Evolutionary conservation across 1,140 invertebrate genomes (phyloP).

Genomic region (Rhysida immarginata): DNA sequence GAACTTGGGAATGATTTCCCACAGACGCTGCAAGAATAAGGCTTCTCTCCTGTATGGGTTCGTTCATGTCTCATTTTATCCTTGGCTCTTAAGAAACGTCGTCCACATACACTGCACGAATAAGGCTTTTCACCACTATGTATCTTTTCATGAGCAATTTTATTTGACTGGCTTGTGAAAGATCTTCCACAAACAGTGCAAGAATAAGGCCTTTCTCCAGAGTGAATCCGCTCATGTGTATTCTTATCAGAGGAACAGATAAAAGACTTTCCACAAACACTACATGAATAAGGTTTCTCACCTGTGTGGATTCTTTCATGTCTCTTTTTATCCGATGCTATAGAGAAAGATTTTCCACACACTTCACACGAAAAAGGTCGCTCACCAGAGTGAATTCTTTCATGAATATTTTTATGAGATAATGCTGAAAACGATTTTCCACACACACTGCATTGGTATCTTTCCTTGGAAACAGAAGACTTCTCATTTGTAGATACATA

Average conservation of each 20-base stretch:
- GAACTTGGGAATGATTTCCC: neutral
- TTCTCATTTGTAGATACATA: too few species aligned
- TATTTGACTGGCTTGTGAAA: neutral
- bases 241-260: neutral
- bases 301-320: too few species aligned
- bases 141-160: neutral
- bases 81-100: neutral
- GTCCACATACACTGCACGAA: neutral
- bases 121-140: neutral
- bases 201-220: neutral
- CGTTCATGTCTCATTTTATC: neutral
- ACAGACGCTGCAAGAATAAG: neutral
- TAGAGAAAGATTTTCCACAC: too few species aligned
- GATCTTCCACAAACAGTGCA: neutral
- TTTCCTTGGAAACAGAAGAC: too few species aligned
- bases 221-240: neutral
- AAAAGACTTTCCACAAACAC: neutral
- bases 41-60: neutral
- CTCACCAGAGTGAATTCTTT: too few species aligned
- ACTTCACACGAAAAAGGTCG: too few species aligned
- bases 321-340: too few species aligned
- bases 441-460: neutral
- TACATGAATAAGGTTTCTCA: too few species aligned
- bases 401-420: too few species aligned
- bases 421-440: too few species aligned